These are phyloP conservation scores for Nylanderia fulva DNA, from an alignment of 1,140 invertebrate genomes.

Conservation along the genomic window DNA sequence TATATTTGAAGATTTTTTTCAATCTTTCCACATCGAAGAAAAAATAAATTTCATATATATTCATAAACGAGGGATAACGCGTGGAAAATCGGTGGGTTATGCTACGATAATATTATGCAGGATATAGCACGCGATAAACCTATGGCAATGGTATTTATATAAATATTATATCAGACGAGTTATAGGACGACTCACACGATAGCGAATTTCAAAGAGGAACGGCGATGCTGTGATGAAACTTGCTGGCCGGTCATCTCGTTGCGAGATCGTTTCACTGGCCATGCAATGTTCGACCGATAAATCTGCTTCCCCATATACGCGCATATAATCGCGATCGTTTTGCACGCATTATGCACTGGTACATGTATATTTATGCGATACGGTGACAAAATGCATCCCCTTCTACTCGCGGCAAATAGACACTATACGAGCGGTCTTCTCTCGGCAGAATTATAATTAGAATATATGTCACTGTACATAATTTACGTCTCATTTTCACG, in stretches of 20 bases:
- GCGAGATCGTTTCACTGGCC: slow-evolving; percentile 64
- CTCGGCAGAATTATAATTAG: slow-evolving; percentile 25
- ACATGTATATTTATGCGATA: slow-evolving; percentile 3
- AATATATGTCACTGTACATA: slow-evolving; percentile 8
- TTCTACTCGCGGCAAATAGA: neutral
- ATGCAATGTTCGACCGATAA: slow-evolving; percentile 66
- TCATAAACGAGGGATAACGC: neutral
- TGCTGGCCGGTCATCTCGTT: slow-evolving; percentile 63
- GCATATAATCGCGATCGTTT: slow-evolving; percentile 70
- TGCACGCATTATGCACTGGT: slow-evolving; percentile 57
- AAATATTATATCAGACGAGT: slow-evolving; percentile 36
- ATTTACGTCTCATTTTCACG: slow-evolving; percentile 29
- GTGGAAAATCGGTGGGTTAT: neutral
- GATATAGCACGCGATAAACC: slow-evolving; percentile 21
- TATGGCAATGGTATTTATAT: slow-evolving; percentile 47
- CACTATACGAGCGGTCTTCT: neutral
- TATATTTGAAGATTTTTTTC: neutral
- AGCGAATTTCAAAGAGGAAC: neutral
- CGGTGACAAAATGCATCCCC: slow-evolving; percentile 40
- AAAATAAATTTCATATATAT: neutral
- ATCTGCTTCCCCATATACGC: slow-evolving; percentile 65
- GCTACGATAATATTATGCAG: slow-evolving; percentile 28
- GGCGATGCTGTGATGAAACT: slow-evolving; percentile 15
- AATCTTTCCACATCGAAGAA: neutral
- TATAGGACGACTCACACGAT: slow-evolving; percentile 22